Conservation (phyloP, 2,888 invertebrate species). For the Dolichopus griseipennis region DNA sequence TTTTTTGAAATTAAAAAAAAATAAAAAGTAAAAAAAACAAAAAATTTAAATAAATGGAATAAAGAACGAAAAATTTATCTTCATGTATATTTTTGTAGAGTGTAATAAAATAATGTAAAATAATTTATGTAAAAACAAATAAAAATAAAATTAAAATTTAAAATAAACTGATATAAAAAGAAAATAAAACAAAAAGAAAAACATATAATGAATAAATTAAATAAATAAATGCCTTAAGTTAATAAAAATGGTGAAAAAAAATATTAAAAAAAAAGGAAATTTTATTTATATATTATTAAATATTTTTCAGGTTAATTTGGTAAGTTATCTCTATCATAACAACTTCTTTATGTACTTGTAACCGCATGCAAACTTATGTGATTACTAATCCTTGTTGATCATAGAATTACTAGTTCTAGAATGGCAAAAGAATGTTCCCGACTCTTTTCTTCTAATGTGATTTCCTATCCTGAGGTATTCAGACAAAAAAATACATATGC, state of each 20-base stretch:
- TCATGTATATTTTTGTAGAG: constrained; percentile 2
- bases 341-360: too few species aligned
- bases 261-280: neutral
- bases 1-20: neutral
- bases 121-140: constrained; percentile 1
- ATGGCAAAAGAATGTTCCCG: too few species aligned
- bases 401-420: too few species aligned
- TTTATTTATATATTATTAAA: too few species aligned
- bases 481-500: too few species aligned
- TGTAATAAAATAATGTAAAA: constrained; percentile 1
- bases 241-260: neutral
- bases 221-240: constrained; percentile 6
- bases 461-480: too few species aligned
- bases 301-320: too few species aligned
- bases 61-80: neutral
- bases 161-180: neutral
- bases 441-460: too few species aligned
- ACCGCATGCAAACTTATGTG: too few species aligned
- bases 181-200: neutral
- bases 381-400: too few species aligned
- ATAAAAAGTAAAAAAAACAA: neutral
- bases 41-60: neutral
- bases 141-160: too few species aligned
- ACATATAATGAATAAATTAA: neutral
- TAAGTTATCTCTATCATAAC: too few species aligned